Conservation (phyloP, 2,888 invertebrate genomes). For the Tricholauxania praeusta region DNA sequence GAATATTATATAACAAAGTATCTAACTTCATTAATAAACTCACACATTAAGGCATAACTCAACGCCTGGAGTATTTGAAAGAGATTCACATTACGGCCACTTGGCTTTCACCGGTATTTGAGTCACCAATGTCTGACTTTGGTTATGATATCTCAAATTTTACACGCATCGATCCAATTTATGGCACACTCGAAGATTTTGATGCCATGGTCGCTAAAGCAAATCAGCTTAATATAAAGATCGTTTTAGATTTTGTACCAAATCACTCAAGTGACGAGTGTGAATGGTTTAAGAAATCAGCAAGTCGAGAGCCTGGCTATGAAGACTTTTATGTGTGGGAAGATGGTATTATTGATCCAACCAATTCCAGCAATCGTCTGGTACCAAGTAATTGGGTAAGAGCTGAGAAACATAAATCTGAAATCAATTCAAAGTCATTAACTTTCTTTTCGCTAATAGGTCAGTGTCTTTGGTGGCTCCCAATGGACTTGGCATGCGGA, state of each 20-base stretch:
- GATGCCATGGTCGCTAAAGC: conserved; percentile 72
- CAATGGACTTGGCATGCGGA: conserved; percentile 77
- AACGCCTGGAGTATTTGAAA: conserved; percentile 74
- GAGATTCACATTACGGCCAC: conserved; percentile 77
- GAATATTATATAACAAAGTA: neutral
- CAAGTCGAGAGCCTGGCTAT: conserved; percentile 73
- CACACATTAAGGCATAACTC: conserved; percentile 70
- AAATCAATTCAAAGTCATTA: neutral
- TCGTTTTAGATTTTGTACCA: conserved; percentile 76
- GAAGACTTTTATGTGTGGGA: conserved; percentile 84
- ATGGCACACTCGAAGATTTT: conserved; percentile 76
- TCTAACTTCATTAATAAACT: too few relatives aligned
- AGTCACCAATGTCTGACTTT: conserved; percentile 81
- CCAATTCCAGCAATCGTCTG: conserved; percentile 42
- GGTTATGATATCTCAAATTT: conserved; percentile 84
- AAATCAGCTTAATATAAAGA: conserved; percentile 69
- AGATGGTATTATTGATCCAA: conserved; percentile 69
- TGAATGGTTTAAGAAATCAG: conserved; percentile 85
- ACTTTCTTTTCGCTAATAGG: conserved; percentile 35
- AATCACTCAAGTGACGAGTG: conserved; percentile 85
- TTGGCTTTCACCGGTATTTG: conserved; percentile 81
- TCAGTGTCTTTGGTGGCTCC: conserved; percentile 72
- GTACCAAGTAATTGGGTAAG: conserved; percentile 59
- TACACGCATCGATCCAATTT: conserved; percentile 75
- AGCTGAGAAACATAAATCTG: neutral